Base-by-base conservation (phyloP, 2,113 vertebrate species). In the Sigmodon hispidus region DNA sequence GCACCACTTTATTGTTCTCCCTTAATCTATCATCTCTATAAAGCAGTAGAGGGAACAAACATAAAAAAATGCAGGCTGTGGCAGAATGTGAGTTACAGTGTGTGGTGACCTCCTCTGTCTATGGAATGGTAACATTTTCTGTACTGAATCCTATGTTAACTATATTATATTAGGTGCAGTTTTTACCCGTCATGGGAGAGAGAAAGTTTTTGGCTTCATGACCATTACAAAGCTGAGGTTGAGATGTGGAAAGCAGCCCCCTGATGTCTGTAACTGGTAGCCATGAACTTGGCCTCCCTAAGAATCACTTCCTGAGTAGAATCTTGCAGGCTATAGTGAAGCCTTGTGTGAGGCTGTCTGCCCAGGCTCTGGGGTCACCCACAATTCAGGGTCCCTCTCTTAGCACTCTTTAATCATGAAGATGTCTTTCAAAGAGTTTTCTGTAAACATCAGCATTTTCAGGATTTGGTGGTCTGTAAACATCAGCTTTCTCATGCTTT, bases 271-370 rank as follows among this genome's bases (percentile, higher is more conserved):
- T 45, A 21, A 72, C 87, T 0, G 0, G 87, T 45, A 98, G 96
- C 98, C 97, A 80, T 97, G 94, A 97, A 94, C 83, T 65, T 98
- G 97, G 97, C 96, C 98, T 94, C 15, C 0, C 0, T 0, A 52
- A 52, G 97, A 97, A 94, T 93, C n/a, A 34, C 36, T 80, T 96
- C 97, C 95, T 96, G 97, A 95, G 89, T n/a, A 52, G 90, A 95
- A 89, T 84, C 65, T 13, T 4, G 10, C 61, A 89, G 97, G 89
- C 40, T 79, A 43, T 0, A 52, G 93, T 91, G 79, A 91, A 96
- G 94, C 77, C 88, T 10, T 22, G 94, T 85, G 50, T 11, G 1
- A 94, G 95, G 92, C 85, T 45, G n/a, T 6, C 79, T 80, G 65
- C 95, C 43, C 0, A 61, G 96, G 79, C 87, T 83, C 50, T 96